A percentile compares a stretch with the other conserved stretches of the same genome.
Conservation (phyloP, 2,113 vertebrate species). For the Hydrolagus affinis region DNA sequence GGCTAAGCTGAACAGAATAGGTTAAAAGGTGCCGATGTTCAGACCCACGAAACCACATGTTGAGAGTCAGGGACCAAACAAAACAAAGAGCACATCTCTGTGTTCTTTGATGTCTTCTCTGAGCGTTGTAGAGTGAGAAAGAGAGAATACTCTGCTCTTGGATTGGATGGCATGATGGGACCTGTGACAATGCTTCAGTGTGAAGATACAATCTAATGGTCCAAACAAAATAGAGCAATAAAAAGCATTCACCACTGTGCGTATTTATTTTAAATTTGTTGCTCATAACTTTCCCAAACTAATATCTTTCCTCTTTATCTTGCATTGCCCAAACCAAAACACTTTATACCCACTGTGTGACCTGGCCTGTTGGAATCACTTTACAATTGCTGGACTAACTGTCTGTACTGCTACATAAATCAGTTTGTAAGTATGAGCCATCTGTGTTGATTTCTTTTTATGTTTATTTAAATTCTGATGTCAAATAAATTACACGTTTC, state of each 20-base stretch:
- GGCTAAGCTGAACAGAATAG: constrained; percentile 98
- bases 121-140: constrained; percentile 66
- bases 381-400: constrained; percentile 5
- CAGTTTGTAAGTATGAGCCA: constrained; percentile 27
- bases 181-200: constrained; percentile 53
- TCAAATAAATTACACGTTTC: constrained; percentile 15
- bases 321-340: constrained; percentile 4
- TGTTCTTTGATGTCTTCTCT: constrained; percentile 91
- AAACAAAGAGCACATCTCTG: constrained; percentile 80
- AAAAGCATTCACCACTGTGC: constrained; percentile 25
- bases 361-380: constrained; percentile 1
- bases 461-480: not conserved
- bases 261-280: constrained; percentile 29
- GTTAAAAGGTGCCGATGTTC: constrained; percentile 99
- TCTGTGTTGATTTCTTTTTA: constrained; percentile 14
- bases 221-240: not conserved
- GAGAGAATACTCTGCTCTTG: constrained; percentile 46
- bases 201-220: constrained; percentile 42
- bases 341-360: not conserved
- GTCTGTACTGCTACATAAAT: not conserved
- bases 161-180: constrained; percentile 41
- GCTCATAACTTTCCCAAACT: constrained; percentile 26
- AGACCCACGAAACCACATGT: constrained; percentile 93
- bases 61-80: constrained; percentile 89
- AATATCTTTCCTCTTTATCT: constrained; percentile 20